Conservation (phyloP, 2,797 vertebrate genomes). For the Danio jaintianensis region DNA sequence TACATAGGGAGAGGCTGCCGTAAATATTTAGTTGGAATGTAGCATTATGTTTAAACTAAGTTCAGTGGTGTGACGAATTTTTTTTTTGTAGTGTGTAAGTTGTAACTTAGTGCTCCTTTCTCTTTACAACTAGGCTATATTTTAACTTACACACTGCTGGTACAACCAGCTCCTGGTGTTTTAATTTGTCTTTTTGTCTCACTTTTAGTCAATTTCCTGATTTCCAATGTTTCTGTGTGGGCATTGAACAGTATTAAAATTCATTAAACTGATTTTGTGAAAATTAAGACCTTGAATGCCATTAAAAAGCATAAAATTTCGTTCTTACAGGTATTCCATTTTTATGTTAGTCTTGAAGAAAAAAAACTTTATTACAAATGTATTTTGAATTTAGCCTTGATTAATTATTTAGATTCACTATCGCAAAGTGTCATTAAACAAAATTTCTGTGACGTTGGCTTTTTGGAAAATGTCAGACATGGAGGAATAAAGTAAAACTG, state of each 20-base stretch:
- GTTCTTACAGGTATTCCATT: neutral
- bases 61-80: no score
- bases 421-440: neutral
- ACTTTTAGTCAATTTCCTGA: no score
- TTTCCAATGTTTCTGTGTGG: neutral
- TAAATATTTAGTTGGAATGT: no score
- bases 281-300: neutral
- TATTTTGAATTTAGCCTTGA: neutral
- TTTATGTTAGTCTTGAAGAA: neutral
- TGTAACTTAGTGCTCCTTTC: no score
- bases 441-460: neutral
- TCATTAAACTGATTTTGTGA: neutral
- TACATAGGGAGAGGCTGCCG: no score
- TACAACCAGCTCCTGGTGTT: no score
- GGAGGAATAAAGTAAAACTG: neutral
- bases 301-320: neutral
- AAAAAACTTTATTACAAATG: neutral
- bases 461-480: neutral
- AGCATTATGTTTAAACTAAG: no score
- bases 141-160: no score
- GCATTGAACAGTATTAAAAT: neutral
- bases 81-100: no score
- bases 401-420: neutral
- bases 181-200: no score
- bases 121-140: no score